Evolutionary conservation across 2,797 vertebrate species (phyloP).

Genomic region (Brachymystax lenok): DNA sequence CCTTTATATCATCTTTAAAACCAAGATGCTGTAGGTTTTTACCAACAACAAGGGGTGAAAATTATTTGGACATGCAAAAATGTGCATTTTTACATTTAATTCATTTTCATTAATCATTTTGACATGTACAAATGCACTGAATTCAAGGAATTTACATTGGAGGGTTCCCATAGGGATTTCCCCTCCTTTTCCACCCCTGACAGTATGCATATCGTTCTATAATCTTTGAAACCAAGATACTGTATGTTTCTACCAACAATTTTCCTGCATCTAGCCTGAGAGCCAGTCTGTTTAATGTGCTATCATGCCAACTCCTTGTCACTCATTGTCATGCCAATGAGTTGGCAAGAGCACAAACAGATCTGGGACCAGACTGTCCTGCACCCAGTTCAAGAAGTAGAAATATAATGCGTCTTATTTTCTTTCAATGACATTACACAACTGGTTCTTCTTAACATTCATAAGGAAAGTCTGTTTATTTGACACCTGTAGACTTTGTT

Average conservation of each 20-base stretch:
- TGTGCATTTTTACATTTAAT: no score
- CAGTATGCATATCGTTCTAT: neutral
- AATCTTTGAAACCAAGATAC: constrained; percentile 1
- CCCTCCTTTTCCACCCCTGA: no score
- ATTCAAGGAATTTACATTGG: no score
- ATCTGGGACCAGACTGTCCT: neutral
- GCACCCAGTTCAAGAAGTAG: neutral
- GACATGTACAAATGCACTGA: no score
- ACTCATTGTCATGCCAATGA: constrained; percentile 4
- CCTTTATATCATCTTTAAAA: neutral
- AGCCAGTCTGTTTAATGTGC: neutral
- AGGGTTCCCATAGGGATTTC: no score
- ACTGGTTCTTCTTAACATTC: constrained; percentile 42
- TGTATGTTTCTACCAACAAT: neutral
- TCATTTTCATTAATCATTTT: no score
- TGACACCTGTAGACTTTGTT: constrained; percentile 86
- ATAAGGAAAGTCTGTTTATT: constrained; percentile 77
- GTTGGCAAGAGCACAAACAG: neutral
- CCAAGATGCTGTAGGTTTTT: neutral
- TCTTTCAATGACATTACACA: neutral
- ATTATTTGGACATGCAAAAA: no score
- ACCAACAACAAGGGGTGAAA: neutral
- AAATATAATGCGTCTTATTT: neutral
- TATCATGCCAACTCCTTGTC: constrained; percentile 1
- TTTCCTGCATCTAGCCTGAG: neutral